These are phyloP conservation scores for Bettongia penicillata DNA, from an alignment of 2,113 vertebrate genomes.

Conservation along the genomic window DNA sequence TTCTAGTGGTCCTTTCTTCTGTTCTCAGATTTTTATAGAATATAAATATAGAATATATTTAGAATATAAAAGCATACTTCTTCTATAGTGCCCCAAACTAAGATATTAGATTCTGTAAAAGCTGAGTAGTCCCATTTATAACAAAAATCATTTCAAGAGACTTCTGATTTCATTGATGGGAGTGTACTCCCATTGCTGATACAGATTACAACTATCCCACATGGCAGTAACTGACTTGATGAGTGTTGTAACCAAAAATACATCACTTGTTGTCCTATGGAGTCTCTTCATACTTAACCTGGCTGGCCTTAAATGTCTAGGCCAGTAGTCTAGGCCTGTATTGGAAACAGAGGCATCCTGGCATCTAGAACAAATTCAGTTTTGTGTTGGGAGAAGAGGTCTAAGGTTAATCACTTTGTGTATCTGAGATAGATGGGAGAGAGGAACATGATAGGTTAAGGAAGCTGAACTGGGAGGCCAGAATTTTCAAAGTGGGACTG, in stretches of 20 bases:
- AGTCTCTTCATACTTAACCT: background rate
- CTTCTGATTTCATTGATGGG: background rate
- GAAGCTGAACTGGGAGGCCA: too few relatives aligned
- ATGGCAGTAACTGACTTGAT: background rate
- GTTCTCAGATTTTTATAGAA: background rate
- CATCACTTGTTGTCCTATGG: background rate
- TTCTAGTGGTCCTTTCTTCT: background rate
- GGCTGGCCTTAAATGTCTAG: background rate
- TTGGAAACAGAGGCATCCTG: background rate
- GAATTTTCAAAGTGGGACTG: background rate
- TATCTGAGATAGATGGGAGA: too few relatives aligned
- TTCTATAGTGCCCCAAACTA: background rate
- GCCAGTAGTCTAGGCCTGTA: background rate
- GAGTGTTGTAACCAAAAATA: background rate
- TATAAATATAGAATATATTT: background rate
- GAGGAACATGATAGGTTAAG: too few relatives aligned
- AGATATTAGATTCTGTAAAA: background rate
- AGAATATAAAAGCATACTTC: background rate
- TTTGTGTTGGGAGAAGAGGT: background rate
- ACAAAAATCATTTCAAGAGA: background rate
- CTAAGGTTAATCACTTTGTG: too few relatives aligned
- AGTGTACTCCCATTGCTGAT: background rate
- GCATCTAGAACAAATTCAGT: background rate
- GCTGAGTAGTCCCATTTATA: background rate
- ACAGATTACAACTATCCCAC: background rate